Evolutionary conservation across 2,888 invertebrate species (phyloP).

Genomic region (Coecobrya sp.): DNA sequence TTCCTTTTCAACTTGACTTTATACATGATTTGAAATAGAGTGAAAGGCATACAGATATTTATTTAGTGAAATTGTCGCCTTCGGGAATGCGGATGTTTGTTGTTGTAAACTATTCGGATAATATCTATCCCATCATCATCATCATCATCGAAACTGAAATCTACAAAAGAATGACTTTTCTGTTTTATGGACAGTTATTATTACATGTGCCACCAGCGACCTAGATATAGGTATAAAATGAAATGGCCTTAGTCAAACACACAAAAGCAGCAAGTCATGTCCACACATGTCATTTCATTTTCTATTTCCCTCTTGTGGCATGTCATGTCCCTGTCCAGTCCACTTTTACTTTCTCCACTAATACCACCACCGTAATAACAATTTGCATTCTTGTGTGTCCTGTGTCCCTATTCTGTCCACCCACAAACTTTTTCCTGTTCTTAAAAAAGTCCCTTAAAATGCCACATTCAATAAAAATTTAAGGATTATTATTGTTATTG

Average conservation of each 20-base stretch:
- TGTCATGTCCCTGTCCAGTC: background rate
- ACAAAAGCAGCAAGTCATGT: background rate
- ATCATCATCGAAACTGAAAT: background rate
- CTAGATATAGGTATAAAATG: background rate
- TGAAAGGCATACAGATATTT: background rate
- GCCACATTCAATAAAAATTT: background rate
- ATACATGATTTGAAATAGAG: background rate
- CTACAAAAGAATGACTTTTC: background rate
- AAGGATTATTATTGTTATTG: slow-evolving; percentile 21
- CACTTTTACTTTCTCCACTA: background rate
- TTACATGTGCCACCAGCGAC: slow-evolving; percentile 8
- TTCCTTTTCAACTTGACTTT: background rate
- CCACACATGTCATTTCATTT: slow-evolving; percentile 28
- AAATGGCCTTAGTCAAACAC: too few species aligned
- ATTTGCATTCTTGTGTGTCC: background rate
- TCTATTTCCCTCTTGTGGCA: background rate
- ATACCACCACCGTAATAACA: background rate
- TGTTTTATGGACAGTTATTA: background rate
- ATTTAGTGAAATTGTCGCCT: slow-evolving; percentile 68
- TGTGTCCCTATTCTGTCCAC: background rate
- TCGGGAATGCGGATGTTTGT: slow-evolving; percentile 60
- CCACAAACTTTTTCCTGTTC: background rate
- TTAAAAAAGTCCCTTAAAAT: background rate
- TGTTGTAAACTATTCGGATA: slow-evolving; percentile 16
- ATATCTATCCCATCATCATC: slow-evolving; percentile 25